Evolutionary conservation across 2,113 vertebrate species (phyloP).

Genomic region (Sula dactylatra): DNA sequence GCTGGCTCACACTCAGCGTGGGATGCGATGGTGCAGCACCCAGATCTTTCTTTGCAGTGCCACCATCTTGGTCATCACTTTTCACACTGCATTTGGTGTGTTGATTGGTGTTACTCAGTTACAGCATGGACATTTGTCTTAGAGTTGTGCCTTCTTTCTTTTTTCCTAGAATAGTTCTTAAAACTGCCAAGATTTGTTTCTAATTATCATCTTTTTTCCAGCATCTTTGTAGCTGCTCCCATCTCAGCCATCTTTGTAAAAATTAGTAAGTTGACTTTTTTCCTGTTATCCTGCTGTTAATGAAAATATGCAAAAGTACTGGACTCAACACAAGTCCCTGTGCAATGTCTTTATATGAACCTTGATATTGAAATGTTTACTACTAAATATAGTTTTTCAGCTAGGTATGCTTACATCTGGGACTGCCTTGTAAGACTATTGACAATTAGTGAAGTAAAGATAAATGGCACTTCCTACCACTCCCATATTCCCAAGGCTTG

Average conservation of each 20-base stretch:
- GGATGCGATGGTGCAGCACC: background rate
- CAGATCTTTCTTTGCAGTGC: background rate
- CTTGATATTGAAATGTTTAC: background rate
- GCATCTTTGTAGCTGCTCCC: background rate
- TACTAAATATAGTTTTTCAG: background rate
- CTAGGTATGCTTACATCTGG: background rate
- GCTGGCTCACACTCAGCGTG: background rate
- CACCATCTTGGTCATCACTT: background rate
- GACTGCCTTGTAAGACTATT: background rate
- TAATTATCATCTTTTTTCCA: background rate
- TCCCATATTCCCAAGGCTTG: background rate
- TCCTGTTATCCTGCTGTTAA: background rate
- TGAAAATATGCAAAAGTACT: background rate
- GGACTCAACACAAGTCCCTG: background rate
- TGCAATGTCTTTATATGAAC: background rate
- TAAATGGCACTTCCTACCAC: background rate
- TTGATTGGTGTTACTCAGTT: background rate
- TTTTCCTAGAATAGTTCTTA: background rate
- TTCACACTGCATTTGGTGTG: background rate
- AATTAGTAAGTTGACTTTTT: background rate
- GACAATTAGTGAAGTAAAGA: background rate
- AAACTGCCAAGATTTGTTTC: background rate
- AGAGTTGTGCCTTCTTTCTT: background rate
- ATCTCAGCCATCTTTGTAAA: background rate
- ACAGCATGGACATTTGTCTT: rapidly evolving